A percentile compares a stretch with the other conserved stretches of the same genome.
Conservation (phyloP, 2,888 invertebrate species). For the Eutolmus rufibarbis region DNA sequence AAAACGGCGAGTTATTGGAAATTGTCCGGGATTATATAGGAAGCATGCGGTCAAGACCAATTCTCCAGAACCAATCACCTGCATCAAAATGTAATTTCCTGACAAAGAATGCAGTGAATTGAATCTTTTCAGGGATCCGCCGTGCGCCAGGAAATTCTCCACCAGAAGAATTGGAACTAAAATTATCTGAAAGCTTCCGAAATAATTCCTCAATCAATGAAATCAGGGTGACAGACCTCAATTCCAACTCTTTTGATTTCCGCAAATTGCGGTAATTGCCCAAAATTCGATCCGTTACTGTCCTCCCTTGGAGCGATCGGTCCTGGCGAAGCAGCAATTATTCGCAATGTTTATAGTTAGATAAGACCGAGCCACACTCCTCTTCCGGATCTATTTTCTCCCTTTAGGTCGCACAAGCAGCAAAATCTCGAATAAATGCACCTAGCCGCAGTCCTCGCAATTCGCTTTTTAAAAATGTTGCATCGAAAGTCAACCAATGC, state of each 20-base stretch:
- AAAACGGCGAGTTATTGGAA: background rate
- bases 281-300: background rate
- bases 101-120: background rate
- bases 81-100: background rate
- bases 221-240: background rate
- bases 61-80: background rate
- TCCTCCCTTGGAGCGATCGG: background rate
- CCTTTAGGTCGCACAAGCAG: background rate
- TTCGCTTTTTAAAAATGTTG: background rate
- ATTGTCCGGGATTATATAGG: background rate
- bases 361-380: background rate
- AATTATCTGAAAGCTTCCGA: background rate
- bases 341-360: background rate
- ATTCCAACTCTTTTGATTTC: background rate
- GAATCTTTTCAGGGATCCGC: background rate
- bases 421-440: background rate
- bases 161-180: background rate
- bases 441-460: background rate
- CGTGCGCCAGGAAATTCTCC: background rate
- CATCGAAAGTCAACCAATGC: background rate
- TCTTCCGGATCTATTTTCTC: background rate
- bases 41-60: background rate
- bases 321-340: background rate
- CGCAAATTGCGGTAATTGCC: background rate
- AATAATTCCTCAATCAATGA: background rate